Base-by-base conservation (phyloP, 2,888 invertebrate species). In the Bimastos eiseni region DNA sequence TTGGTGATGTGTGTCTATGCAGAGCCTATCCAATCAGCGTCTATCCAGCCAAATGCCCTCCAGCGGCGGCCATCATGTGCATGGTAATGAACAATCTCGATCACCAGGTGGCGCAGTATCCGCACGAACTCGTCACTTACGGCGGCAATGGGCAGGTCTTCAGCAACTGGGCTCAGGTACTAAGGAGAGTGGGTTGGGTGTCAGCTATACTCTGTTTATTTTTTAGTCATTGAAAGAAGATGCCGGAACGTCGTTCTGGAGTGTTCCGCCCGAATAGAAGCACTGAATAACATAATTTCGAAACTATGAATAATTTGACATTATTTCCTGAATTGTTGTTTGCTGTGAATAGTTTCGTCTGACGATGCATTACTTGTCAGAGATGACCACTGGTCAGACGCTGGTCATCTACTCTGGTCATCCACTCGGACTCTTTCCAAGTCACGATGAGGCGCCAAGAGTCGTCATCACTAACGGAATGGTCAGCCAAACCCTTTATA, bases 21-120 rank as follows among this genome's bases (percentile, higher is more conserved):
- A 96, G 96, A 92, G 96, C 96, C 0, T 96, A 96, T 92, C 96
- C 96, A 5, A 94, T 96, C 30, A 93, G 94, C 17, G 94, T 95
- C 17, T 96, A 96, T 92, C 96, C 96, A 13, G 95, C 95, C 15
- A 94, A 94, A 91, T 94, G 94, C 86, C 91, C 93, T 24, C 95
- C 96, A 91, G 96, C 96, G 0, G 96, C 96, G 0, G 96, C 96
- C 70, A 96, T 96, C 44, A 96, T 96, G 95, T 95, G 96, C 90
- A 96, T 96, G 96, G 96, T 96, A 91, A 95, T 96, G 95, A 96
- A 96, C 93, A 96, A 96, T 93, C 94, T 96, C 93, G 96, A 96
- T 93, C 96, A 96, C 4, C 93, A 94, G 37, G 96, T 96, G n/a
- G 96, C 96, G 37, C 96, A 96, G 93, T 96, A 96, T 93, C 5